These are phyloP conservation scores for Hirtodrosophila alboralis DNA, from an alignment of 2,888 invertebrate genomes.

Conservation along the genomic window DNA sequence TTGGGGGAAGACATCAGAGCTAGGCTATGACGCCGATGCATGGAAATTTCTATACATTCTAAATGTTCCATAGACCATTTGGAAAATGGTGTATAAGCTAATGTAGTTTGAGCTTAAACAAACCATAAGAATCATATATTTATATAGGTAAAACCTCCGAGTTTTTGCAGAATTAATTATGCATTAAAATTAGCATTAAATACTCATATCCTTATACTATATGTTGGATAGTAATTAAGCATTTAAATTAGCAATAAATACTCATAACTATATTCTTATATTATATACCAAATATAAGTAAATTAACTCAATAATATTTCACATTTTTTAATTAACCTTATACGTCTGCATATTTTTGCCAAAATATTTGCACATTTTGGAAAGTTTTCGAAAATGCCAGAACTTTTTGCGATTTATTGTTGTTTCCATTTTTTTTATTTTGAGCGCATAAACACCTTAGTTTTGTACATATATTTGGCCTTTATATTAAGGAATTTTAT, in stretches of 20 bases:
- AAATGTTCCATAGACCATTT: slow-evolving; percentile 41
- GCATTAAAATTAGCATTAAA: background rate
- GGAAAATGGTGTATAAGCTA: slow-evolving; percentile 16
- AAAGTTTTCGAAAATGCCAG: slow-evolving; percentile 46
- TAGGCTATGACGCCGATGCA: slow-evolving; percentile 42
- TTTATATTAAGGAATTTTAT: slow-evolving; percentile 30
- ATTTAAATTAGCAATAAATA: too few relatives aligned
- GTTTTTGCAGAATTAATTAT: background rate
- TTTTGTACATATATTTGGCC: slow-evolving; percentile 19
- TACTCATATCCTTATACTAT: background rate
- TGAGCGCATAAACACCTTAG: slow-evolving; percentile 20
- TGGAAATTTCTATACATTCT: slow-evolving; percentile 55
- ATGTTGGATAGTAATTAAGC: too few relatives aligned
- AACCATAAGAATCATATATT: slow-evolving; percentile 1
- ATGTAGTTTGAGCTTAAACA: slow-evolving; percentile 9
- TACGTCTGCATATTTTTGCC: slow-evolving; percentile 3
- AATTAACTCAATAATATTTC: slow-evolving; percentile 3
- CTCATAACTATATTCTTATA: too few relatives aligned
- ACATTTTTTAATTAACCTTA: background rate
- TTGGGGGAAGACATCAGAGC: slow-evolving; percentile 41
- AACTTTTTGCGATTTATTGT: slow-evolving; percentile 19
- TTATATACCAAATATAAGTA: too few relatives aligned
- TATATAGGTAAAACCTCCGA: slow-evolving; percentile 6
- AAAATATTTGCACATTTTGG: slow-evolving; percentile 21
- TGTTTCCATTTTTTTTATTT: background rate